A percentile compares a stretch with the other conserved stretches of the same genome.
Conservation (phyloP, 2,888 invertebrate genomes). For the Stenodera caucasica region DNA sequence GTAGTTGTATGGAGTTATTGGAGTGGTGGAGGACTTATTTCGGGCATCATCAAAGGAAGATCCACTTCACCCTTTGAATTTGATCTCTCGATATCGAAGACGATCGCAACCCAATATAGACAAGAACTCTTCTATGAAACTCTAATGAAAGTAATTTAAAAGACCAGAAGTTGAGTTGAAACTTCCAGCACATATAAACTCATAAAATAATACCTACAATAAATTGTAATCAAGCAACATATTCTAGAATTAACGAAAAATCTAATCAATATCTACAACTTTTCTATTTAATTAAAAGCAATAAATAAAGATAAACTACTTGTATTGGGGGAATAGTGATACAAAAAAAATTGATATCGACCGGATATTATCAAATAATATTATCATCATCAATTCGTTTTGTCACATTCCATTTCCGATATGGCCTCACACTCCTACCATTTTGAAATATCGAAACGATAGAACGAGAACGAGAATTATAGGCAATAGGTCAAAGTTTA, state of each 20-base stretch:
- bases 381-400: constrained; percentile 27
- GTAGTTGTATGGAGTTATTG: no score
- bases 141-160: constrained; percentile 6
- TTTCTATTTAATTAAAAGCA: neutral
- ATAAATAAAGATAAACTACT: neutral
- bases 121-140: neutral
- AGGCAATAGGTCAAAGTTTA: constrained; percentile 25
- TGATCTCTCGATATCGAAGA: neutral
- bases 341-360: neutral
- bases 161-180: neutral
- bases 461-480: constrained; percentile 20
- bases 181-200: neutral
- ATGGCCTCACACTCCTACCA: constrained; percentile 11
- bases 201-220: constrained; percentile 20
- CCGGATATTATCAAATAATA: constrained; percentile 4
- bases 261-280: neutral
- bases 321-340: no score
- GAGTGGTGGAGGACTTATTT: neutral
- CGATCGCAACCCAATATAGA: neutral
- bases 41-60: neutral
- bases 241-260: neutral
- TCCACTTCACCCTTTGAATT: neutral
- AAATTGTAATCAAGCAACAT: constrained; percentile 18
- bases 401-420: constrained; percentile 30
- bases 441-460: neutral